Percentiles rank a stretch among this genome's conserved stretches.
Evolutionary conservation across 2,113 vertebrate genomes (phyloP).

Genomic region (Gallinago undulata): DNA sequence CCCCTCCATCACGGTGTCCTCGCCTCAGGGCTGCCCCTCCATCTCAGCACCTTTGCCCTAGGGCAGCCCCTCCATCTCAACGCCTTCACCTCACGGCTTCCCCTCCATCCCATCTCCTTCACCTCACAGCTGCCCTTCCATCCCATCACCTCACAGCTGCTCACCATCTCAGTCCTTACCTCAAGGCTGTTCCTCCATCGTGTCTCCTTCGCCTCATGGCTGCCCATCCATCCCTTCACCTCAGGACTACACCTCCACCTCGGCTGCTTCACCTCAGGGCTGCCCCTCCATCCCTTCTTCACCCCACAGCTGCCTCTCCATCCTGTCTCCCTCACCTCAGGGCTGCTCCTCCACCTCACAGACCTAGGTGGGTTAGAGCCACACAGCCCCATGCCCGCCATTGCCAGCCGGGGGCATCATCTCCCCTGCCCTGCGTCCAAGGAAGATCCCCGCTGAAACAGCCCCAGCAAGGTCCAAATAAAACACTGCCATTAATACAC

Average conservation of each 20-base stretch:
- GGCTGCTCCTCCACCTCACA: not conserved
- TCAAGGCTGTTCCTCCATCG: too few species aligned
- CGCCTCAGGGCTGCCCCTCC: not conserved
- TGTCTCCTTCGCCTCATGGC: rapidly evolving
- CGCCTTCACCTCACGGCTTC: too few species aligned
- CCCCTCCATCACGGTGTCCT: rapidly evolving
- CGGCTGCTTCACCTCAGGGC: rapidly evolving
- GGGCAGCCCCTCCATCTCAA: not conserved
- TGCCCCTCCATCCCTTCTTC: not conserved
- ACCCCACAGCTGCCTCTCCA: not conserved
- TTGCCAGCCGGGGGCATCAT: rapidly evolving
- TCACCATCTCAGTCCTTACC: too few species aligned
- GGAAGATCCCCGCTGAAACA: not conserved
- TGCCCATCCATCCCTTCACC: not conserved
- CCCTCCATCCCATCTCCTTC: rapidly evolving
- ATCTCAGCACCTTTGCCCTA: rapidly evolving
- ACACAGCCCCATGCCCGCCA: rapidly evolving
- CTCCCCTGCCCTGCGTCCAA: rapidly evolving
- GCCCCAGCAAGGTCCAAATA: not conserved
- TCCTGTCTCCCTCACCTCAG: not conserved
- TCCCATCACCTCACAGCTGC: too few species aligned
- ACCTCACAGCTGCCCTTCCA: not conserved
- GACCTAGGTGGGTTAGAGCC: rapidly evolving
- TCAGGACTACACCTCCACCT: not conserved
- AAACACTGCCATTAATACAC: not conserved